Evolutionary conservation across 2,888 invertebrate genomes (phyloP), one percentile per base, ranked within the genome.

Genomic region (Phrixothrix hirtus): DNA sequence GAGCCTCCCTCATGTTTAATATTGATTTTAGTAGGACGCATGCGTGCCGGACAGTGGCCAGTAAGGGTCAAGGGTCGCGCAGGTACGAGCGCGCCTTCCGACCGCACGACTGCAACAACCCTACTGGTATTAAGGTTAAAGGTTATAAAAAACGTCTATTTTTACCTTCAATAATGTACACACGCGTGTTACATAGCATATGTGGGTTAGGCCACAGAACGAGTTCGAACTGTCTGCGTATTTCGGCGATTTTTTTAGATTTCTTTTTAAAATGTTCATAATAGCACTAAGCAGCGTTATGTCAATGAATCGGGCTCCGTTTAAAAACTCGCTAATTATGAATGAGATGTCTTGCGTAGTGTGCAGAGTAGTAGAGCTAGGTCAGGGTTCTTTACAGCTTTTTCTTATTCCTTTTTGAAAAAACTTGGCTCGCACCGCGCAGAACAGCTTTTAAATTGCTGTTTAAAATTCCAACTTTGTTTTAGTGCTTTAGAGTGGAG

Each of bases 251-350:
- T 39, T 39, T n/a, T n/a, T n/a, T n/a, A n/a, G n/a, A 41, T 52
- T 51, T 29, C 34, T 25, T 37, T 27, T 36, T 32, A 31, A 49
- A 44, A 36, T 48, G 21, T 32, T 16, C 36, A 48, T 29, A 42
- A 47, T 41, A 46, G 46, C 38, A 57, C 55, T 56, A 56, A 44
- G 56, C 47, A 38, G 61, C 64, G 67, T 63, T 64, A 65, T 53
- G 60, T 59, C 65, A 63, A 67, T 66, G 63, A 60, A 67, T 66
- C 66, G 65, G 63, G 59, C 54, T 62, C 58, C 70, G 69, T 72
- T 72, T 74, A 72, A 73, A 75, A 75, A 74, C 68, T 62, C 65
- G 71, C 76, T 76, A 76, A 76, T 76, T 76, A 76, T 76, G 76
- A 76, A 76, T 76, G 76, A 74, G 66, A 69, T 64, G 68, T 63